These are phyloP conservation scores for Lucifuga dentata DNA, from an alignment of 2,113 vertebrate species.

Conservation along the genomic window DNA sequence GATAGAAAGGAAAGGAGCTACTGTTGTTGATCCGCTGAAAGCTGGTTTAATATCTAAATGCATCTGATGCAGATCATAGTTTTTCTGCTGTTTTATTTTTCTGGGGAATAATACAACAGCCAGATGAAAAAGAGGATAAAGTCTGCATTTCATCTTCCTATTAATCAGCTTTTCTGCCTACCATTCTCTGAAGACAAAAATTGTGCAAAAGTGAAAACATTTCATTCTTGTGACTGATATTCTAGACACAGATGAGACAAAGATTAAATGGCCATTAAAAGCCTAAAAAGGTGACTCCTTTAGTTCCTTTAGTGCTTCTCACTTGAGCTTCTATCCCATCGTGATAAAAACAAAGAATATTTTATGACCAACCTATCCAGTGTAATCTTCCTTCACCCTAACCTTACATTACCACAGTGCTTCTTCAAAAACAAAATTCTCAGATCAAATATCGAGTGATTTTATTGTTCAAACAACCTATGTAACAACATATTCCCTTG, in stretches of 20 bases:
- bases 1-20: no score
- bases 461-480: constrained; percentile 22
- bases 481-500: constrained; percentile 15
- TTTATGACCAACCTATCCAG: background rate
- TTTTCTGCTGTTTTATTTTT: no score
- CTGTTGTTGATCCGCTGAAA: no score
- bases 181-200: background rate
- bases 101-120: no score
- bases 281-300: background rate
- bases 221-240: background rate
- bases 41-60: no score
- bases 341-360: background rate
- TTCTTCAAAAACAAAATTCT: constrained; percentile 16
- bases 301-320: background rate
- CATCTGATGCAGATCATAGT: background rate
- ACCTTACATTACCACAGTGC: background rate
- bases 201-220: no score
- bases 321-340: background rate
- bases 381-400: background rate
- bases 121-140: background rate
- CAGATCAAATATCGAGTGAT: constrained; percentile 19
- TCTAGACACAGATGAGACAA: background rate
- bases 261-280: no score
- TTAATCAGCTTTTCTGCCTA: background rate
- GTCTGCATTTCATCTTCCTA: background rate